Evolutionary conservation across 1,140 invertebrate species (phyloP).

Genomic region (Brachionus manjavacas): DNA sequence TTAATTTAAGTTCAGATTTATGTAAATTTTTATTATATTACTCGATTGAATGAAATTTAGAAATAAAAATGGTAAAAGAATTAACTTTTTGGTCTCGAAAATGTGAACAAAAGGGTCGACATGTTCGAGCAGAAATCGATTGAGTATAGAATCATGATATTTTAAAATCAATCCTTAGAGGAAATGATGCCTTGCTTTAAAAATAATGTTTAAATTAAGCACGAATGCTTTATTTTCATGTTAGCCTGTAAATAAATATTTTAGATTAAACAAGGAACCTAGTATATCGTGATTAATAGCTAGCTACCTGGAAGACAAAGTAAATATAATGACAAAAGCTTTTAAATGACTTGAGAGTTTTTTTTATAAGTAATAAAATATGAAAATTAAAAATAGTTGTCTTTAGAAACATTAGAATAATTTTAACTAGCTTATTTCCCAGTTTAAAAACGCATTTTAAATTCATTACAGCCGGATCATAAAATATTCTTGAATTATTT

Average conservation of each 20-base stretch:
- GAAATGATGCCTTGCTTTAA: neutral
- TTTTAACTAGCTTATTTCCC: neutral
- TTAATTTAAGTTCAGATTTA: neutral
- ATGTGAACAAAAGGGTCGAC: neutral
- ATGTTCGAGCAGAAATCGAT: neutral
- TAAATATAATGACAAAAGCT: neutral
- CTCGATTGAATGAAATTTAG: neutral
- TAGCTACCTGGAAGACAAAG: neutral
- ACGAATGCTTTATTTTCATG: neutral
- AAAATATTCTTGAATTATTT: neutral
- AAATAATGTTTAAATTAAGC: neutral
- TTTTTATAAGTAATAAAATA: neutral
- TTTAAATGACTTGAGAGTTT: neutral
- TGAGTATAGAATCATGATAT: neutral
- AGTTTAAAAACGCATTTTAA: neutral
- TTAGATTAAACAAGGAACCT: neutral
- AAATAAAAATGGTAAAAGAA: neutral
- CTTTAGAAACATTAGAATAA: neutral
- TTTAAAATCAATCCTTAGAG: neutral
- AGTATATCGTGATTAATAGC: neutral
- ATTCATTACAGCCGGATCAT: neutral
- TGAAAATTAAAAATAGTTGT: neutral
- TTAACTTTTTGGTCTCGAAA: neutral
- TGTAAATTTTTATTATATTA: neutral
- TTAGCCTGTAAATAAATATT: neutral